Base-by-base conservation (phyloP, 2,113 vertebrate genomes). In the Chionodraco myersi region DNA sequence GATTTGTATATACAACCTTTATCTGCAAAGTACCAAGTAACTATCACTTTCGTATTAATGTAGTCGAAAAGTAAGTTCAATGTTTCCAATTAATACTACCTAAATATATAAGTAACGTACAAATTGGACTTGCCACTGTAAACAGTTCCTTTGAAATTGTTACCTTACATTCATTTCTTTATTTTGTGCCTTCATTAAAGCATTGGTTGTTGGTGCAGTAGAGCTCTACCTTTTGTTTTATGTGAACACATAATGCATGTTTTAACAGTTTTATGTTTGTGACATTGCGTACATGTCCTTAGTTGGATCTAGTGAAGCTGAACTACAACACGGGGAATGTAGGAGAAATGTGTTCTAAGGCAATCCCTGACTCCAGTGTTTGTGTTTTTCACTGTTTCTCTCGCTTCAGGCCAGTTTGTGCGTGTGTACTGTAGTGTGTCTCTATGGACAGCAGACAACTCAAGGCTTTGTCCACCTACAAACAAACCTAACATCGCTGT, bases 401-500 rank as follows among this genome's bases (percentile, higher is more conserved):
- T 21, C 49, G 12, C 64, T 53, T 54, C 60, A 45, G 72, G 11
- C 56, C 51, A 51, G 4, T 34, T 47, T 64, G 21, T 23, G 45
- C 12, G 14, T 23, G 34, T 48, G 36, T 62, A 45, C 52, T 66
- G 2, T 52, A 23, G 49, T 69, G 58, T 56, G 36, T 71, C 56
- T 87, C 59, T 13, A 5, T 15, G 44, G 64, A 59, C 68, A 68
- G 49, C 41, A 66, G 48, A 65, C 44, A 41, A 65, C 26, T 47
- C 41, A 47, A 18, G 26, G 18, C 54, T 80, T n/a, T 13, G 61
- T 56, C 56, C n/a, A 41, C 44, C 54, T 65, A 72, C 61, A 79
- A 53, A 72, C 77, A 53, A 4, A 41, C 21, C 47, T 87, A 16
- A 45, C 69, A 63, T 67, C 56, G 36, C 76, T 66, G 3, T 5